Conservation (phyloP, 1,140 invertebrate species). For the Littorina saxatilis region DNA sequence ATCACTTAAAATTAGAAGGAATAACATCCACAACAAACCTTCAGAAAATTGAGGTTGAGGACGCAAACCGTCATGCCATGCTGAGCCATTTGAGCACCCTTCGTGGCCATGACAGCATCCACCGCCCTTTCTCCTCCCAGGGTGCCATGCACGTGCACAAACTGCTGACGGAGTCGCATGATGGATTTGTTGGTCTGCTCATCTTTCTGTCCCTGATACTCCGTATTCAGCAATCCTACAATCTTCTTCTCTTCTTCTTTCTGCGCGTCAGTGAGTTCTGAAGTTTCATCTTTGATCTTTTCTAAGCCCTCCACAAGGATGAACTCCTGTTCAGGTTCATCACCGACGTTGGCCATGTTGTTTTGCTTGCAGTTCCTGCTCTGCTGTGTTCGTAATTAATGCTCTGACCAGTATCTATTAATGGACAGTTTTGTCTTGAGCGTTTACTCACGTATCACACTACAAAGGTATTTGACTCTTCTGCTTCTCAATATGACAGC, state of each 20-base stretch:
- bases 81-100: background rate
- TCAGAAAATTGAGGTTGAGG: conserved; percentile 21
- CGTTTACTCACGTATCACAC: too few species aligned
- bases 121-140: background rate
- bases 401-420: too few species aligned
- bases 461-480: too few species aligned
- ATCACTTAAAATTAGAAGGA: too few species aligned
- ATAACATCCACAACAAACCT: too few species aligned
- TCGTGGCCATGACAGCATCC: background rate
- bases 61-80: conserved; percentile 6
- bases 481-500: too few species aligned
- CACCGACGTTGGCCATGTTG: too few species aligned
- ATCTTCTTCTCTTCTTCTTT: background rate
- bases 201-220: background rate
- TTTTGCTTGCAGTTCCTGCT: too few species aligned
- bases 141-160: conserved; percentile 3
- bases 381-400: too few species aligned
- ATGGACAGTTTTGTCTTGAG: too few species aligned
- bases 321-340: too few species aligned
- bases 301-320: conserved; percentile 5
- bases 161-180: background rate
- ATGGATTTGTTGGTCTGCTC: background rate
- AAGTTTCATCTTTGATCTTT: background rate
- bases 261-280: background rate
- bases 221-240: background rate